Evolutionary conservation across 2,888 invertebrate genomes (phyloP), one percentile per base, ranked within the genome.

Genomic region (Hoplodrina ambigua): DNA sequence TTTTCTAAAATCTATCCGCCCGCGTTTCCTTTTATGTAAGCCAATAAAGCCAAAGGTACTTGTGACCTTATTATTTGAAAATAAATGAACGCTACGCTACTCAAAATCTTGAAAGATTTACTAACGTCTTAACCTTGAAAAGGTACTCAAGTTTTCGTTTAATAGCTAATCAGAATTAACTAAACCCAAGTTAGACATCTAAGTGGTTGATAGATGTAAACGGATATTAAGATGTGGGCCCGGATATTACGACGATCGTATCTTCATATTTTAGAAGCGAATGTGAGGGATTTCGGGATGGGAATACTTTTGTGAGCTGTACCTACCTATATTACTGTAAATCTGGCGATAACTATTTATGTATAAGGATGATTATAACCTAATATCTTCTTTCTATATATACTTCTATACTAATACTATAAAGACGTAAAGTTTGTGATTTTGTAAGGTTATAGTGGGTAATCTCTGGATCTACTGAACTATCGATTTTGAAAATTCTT

Each of bases 181-280:
- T 78, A 80, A 78, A 69, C 25, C 59, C 41, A 71, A 78, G 73
- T 71, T 75, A 75, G 76, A 75, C 68, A 75, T 78, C 50, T 82
- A 80, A 83, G 82, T 84, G 76, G 84, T 83, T 88, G 90, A 89
- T 90, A 90, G 88, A 91, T 90, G 88, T 85, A 81, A 85, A 72
- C 92, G 92, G 93, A 93, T 91, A 93, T 92, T 91, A 90, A 89
- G 88, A 89, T 84, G 87, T 82, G 85, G 81, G 83, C 75, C 88
- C 93, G 93, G 93, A 92, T 90, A 93, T 93, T 91, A 91, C 86
- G 72, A 82, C 80, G 85, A 76, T 85, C 79, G 78, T 82, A 83
- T 86, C 85, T 85, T 81, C 80, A 81, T 81, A 81, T 79, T 85
- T 85, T 61, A 78, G 78, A 69, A 75, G 68, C 71, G 75, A 78